Evolutionary conservation across 2,888 invertebrate genomes (phyloP), one percentile per base, ranked within the genome.

Genomic region (Caenorhabditis japonica): DNA sequence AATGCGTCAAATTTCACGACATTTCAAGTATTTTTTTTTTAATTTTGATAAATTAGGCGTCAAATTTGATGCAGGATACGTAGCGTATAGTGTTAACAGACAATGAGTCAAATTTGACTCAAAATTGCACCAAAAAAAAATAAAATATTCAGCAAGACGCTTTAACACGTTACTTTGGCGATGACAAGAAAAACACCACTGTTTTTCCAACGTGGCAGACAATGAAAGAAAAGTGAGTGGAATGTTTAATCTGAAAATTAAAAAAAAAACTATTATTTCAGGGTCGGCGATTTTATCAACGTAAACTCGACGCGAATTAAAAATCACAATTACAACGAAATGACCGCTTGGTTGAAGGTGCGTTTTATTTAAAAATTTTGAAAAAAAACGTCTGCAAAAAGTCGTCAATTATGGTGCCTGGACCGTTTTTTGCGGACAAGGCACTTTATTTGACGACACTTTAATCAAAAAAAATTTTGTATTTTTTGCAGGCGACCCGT

Each of bases 261-360:
- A 10, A 10, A 30, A 30, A 30, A 30, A 30, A 7, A 30, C 10
- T 30, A 10, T 47, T 33, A 44, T 68, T 79, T 15, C 43, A 80
- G 80, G 56, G 79, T 86, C n/a, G 86, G 86, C 3, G 47, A 77
- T 8, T 83, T 84, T 55, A 66, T 70, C 23, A 84, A 86, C 60
- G 84, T 86, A 7, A 68, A 83, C 7, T 13, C 68, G 8, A 21
- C 60, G 3, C 69, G 64, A 21, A 64, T 85, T n/a, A 61, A 64
- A 38, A 87, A 86, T 49, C 86, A 86, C 76, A 77, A 87, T 64
- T 86, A 87, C 71, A 78, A 74, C 27, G 71, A 66, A 15, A 87
- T 87, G 85, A 85, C 84, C 2, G 76, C 76, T 5, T 86, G 80
- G 80, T 68, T 86, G 41, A 81, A 84, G 53, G 74, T 75, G 33